Evolutionary conservation across 2,888 invertebrate genomes (phyloP).

Genomic region (Drosophila algonquin): DNA sequence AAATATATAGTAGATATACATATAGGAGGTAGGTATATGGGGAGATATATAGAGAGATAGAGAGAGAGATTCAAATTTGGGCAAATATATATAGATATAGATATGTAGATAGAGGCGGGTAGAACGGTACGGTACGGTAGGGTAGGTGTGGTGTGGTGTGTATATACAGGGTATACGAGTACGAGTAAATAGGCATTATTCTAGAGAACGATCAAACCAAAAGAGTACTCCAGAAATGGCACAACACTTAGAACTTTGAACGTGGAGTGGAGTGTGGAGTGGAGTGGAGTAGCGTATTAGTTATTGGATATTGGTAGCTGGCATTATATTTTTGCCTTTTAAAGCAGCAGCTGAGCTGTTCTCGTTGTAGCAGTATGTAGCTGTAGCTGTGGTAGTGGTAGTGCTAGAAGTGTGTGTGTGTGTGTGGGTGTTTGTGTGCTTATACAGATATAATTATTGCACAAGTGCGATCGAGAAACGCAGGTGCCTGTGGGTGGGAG

Average conservation of each 20-base stretch:
- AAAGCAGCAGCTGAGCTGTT: conserved; percentile 20
- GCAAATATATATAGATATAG: conserved; percentile 25
- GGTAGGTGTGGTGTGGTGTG: neutral
- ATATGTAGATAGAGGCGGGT: conserved; percentile 31
- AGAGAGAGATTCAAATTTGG: conserved; percentile 4
- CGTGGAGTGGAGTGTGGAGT: conserved; percentile 41
- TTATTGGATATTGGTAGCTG: conserved; percentile 15
- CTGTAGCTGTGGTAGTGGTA: neutral
- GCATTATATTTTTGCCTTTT: conserved; percentile 3
- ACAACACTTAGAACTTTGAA: conserved; percentile 69
- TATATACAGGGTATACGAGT: conserved; percentile 14
- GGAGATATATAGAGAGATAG: conserved; percentile 5
- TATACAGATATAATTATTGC: conserved; percentile 45
- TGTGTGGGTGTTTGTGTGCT: conserved; percentile 22
- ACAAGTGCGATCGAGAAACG: conserved; percentile 46
- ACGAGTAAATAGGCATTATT: conserved; percentile 61
- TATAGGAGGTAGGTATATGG: conserved; percentile 24
- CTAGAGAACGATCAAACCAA: conserved; percentile 65
- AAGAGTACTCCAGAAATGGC: conserved; percentile 72
- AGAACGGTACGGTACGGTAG: conserved; percentile 6
- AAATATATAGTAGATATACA: neutral
- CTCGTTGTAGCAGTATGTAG: conserved; percentile 4
- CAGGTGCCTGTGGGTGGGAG: conserved; percentile 22
- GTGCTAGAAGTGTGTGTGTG: neutral
- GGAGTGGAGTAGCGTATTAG: conserved; percentile 51